Evolutionary conservation across 2,888 invertebrate species (phyloP).

Genomic region (Germaria angustata): DNA sequence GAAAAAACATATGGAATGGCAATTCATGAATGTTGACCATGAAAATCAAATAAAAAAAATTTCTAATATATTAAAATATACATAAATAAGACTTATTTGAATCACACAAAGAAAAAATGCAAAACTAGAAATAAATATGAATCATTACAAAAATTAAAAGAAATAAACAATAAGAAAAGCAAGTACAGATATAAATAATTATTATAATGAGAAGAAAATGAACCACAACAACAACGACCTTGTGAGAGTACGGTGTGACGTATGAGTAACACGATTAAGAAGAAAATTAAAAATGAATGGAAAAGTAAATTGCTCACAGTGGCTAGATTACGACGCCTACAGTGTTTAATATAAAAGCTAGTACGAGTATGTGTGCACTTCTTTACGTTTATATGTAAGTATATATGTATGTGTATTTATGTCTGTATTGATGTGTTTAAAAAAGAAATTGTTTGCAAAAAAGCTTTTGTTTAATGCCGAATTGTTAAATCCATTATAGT

Average conservation of each 20-base stretch:
- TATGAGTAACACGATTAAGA: slow-evolving; percentile 60
- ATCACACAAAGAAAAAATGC: background rate
- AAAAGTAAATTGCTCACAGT: slow-evolving; percentile 12
- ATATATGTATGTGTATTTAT: background rate
- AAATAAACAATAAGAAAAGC: background rate
- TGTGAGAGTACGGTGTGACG: slow-evolving; percentile 59
- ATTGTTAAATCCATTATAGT: slow-evolving; percentile 22
- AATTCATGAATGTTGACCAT: slow-evolving; percentile 47
- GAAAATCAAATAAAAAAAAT: slow-evolving; percentile 21
- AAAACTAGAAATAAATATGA: slow-evolving; percentile 37
- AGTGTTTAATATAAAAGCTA: slow-evolving; percentile 1
- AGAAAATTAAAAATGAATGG: slow-evolving; percentile 14
- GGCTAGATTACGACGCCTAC: slow-evolving; percentile 51
- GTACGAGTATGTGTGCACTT: background rate
- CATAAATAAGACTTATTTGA: slow-evolving; percentile 10
- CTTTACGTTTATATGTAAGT: background rate
- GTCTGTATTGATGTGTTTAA: background rate
- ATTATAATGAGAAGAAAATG: background rate
- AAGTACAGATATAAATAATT: background rate
- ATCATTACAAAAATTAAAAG: slow-evolving; percentile 23
- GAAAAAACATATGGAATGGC: slow-evolving; percentile 27
- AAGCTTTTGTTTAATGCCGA: slow-evolving; percentile 38
- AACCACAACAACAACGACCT: slow-evolving; percentile 41
- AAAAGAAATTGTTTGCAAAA: slow-evolving; percentile 31
- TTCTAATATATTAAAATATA: background rate